phyloP scores from a whole-genome alignment of 2,113 vertebrate species.

The Heteronetta atricapilla region DNA sequence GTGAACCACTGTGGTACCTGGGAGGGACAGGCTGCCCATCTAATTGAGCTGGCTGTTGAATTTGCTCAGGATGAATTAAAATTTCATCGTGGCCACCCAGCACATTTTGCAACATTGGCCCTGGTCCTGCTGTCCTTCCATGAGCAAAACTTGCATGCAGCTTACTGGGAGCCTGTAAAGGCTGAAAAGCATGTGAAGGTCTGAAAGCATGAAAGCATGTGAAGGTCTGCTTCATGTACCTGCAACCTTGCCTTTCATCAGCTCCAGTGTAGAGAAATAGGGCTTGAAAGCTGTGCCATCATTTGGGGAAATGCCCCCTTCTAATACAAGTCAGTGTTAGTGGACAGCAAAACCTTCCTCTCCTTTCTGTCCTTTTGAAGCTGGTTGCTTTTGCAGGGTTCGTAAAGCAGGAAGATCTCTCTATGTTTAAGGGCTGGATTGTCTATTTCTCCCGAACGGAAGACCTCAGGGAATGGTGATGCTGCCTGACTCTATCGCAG shows the following conservation, averaged over 20 bases:
- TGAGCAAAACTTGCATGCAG: not conserved
- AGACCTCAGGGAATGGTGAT: not conserved
- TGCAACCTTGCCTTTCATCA: not conserved
- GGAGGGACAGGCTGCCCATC: slow-evolving; percentile 16
- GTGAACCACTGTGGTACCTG: not conserved
- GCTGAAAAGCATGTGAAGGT: too few relatives aligned
- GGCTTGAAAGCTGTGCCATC: accelerated
- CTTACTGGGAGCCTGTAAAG: not conserved
- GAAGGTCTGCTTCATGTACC: not conserved
- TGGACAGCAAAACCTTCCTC: not conserved
- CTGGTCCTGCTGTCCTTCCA: not conserved
- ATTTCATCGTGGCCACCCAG: not conserved
- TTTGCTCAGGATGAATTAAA: not conserved
- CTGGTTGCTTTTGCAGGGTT: not conserved
- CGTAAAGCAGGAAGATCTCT: not conserved
- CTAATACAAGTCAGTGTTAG: accelerated
- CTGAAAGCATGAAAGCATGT: not conserved
- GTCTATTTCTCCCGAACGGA: not conserved
- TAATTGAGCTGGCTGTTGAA: not conserved
- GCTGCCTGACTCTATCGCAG: not conserved
- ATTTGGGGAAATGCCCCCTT: accelerated
- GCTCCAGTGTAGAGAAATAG: not conserved
- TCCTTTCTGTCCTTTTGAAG: not conserved
- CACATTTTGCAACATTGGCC: not conserved
- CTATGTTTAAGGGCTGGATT: not conserved